phyloP scores from a whole-genome alignment of 2,797 vertebrate genomes.

The Gambusia yucatana region DNA sequence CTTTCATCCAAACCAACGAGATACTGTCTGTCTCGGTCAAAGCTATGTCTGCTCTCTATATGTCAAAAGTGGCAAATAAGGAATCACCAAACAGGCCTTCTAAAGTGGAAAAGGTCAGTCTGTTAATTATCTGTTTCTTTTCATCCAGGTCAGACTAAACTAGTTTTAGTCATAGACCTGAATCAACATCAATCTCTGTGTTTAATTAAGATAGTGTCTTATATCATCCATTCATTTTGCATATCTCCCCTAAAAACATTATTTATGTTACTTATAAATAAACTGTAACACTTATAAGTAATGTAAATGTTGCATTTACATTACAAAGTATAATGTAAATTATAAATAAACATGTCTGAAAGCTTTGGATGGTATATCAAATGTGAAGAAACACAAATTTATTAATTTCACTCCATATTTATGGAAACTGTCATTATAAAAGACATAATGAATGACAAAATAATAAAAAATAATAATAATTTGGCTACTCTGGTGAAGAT shows the following conservation, averaged over 20 bases:
- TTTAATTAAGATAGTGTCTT: not conserved
- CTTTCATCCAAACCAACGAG: conserved; percentile 63
- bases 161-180: not conserved
- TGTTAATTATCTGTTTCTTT: not conserved
- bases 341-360: not conserved
- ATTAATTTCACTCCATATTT: not conserved
- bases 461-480: not conserved
- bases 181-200: not conserved
- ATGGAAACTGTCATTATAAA: not conserved
- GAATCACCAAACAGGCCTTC: conserved; percentile 50
- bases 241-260: not conserved
- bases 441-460: not conserved
- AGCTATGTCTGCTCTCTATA: conserved; percentile 84
- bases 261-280: not conserved
- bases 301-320: too few relatives aligned
- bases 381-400: not conserved
- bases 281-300: too few relatives aligned
- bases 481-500: not conserved
- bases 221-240: not conserved
- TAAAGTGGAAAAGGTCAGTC: conserved; percentile 76
- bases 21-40: conserved; percentile 81
- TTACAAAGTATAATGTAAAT: too few relatives aligned
- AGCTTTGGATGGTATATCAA: not conserved
- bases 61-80: conserved; percentile 80
- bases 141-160: not conserved